Evolutionary conservation across 2,113 vertebrate species (phyloP).

Genomic region (Vulpes ferrilata): DNA sequence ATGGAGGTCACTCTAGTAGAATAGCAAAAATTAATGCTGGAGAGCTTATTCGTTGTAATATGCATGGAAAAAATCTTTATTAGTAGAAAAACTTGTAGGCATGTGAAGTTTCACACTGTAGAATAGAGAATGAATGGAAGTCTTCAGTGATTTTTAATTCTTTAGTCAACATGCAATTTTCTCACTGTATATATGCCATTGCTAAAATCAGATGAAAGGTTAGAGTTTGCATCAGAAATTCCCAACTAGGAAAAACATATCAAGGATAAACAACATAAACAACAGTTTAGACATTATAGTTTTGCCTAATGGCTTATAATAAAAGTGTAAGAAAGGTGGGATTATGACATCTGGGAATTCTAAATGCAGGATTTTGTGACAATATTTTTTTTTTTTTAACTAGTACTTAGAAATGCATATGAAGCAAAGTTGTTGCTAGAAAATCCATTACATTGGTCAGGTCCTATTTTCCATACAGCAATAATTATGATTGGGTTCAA

Average conservation of each 20-base stretch:
- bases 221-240: neutral
- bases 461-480: neutral
- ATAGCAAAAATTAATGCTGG: neutral
- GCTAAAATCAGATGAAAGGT: neutral
- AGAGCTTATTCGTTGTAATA: neutral
- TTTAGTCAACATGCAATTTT: neutral
- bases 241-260: neutral
- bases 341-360: neutral
- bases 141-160: neutral
- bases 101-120: neutral
- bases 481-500: neutral
- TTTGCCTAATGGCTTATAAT: neutral
- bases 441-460: neutral
- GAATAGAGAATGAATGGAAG: neutral
- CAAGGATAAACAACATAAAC: neutral
- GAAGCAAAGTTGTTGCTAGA: neutral
- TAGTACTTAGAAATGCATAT: neutral
- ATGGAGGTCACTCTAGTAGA: too few relatives aligned
- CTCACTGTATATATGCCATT: neutral
- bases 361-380: neutral
- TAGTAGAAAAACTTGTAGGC: neutral
- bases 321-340: neutral
- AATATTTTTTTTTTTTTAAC: neutral
- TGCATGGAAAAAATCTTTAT: neutral
- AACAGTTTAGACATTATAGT: neutral